Evolutionary conservation across 2,888 invertebrate genomes (phyloP), one percentile per base, ranked within the genome.

Genomic region (Oscheius sp.): DNA sequence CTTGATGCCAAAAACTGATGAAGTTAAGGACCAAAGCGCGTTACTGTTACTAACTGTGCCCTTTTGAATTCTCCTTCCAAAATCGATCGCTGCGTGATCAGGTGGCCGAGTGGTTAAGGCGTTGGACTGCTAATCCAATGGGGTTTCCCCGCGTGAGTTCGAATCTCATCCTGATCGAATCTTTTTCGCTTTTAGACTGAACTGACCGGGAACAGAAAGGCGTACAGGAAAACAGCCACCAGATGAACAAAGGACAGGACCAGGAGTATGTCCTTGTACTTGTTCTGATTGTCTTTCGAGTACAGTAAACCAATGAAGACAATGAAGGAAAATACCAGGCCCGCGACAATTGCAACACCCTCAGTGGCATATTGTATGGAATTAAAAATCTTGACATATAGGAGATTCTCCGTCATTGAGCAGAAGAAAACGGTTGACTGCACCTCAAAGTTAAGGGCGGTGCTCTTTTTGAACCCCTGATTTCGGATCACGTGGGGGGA

Each of bases 91-190:
- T 42, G 3, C 7, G 7, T 7, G 83, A 83, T 84, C 84, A 85
- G 84, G 86, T 87, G 87, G 87, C 87, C 87, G 87, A 87, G 87
- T 87, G 87, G 87, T 87, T 87, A 87, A 88, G 87, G 87, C 87
- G 87, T 84, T 87, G 87, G 87, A 88, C 87, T 87, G 87, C 87
- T 88, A 87, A 87, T 88, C 87, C 87, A 87, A 85, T 87, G 87
- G 86, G 87, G 81, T 86, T 84, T 86, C 81, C 86, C 86, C 85
- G 86, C 86, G 86, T 85, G 85, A 86, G 86, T 86, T 86, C 86
- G 86, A 86, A 86, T 86, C 86, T 79, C 83, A 86, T 85, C 86
- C 84, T 84, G 84, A 79, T 81, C 83, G 83, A 79, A 78, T 65
- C n/a, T 73, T 73, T 77, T 77, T 77, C 21, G 42, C 42, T 42